These are phyloP conservation scores for Dryocosmus kuriphilus DNA, from an alignment of 2,888 invertebrate genomes.

Conservation along the genomic window DNA sequence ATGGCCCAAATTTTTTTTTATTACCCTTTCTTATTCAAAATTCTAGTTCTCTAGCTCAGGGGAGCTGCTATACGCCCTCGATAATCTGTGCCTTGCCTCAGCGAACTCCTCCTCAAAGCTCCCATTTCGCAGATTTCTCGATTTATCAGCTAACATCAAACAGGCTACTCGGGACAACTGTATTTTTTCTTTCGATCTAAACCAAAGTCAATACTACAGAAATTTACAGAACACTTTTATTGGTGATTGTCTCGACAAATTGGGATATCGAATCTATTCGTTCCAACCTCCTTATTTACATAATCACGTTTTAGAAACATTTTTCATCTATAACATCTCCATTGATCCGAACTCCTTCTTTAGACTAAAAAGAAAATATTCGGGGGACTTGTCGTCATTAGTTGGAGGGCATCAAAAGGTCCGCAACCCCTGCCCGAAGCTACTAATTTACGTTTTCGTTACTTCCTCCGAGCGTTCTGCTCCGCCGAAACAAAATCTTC, in stretches of 20 bases:
- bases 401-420: constrained; percentile 39
- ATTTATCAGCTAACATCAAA: constrained; percentile 56
- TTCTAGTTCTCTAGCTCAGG: constrained; percentile 70
- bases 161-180: constrained; percentile 69
- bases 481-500: constrained; percentile 61
- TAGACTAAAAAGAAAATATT: constrained; percentile 60
- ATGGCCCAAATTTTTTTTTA: constrained; percentile 77
- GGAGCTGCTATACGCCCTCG: constrained; percentile 73
- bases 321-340: constrained; percentile 67
- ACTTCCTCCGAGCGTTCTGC: constrained; percentile 56
- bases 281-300: not conserved
- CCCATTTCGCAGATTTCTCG: constrained; percentile 45
- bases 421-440: constrained; percentile 65
- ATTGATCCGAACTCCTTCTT: constrained; percentile 74
- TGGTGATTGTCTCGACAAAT: not conserved
- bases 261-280: not conserved
- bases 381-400: constrained; percentile 31
- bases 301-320: constrained; percentile 15
- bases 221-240: not conserved
- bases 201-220: constrained; percentile 5
- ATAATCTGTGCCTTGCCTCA: constrained; percentile 53
- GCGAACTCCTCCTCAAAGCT: constrained; percentile 31
- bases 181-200: constrained; percentile 63
- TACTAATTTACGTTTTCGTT: constrained; percentile 70
- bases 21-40: constrained; percentile 75